phyloP scores from a whole-genome alignment of 1,140 invertebrate species.

The Diorhabda sublineata region DNA sequence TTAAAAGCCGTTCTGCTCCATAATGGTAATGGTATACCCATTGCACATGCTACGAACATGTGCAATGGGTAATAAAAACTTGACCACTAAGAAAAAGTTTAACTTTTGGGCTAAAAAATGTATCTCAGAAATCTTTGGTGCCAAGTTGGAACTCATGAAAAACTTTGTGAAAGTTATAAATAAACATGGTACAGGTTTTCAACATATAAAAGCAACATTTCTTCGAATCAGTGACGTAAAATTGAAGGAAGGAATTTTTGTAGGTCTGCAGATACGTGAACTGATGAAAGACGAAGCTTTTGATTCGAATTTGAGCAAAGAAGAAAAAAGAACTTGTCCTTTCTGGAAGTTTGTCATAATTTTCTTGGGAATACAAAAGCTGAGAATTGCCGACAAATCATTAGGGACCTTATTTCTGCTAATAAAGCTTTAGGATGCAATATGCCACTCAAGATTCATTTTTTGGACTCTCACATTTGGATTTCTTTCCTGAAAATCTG shows the following conservation, averaged over 20 bases:
- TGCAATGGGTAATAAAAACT: too few species aligned
- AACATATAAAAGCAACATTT: conserved; percentile 39
- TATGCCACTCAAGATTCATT: conserved; percentile 43
- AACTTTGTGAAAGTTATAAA: conserved; percentile 44
- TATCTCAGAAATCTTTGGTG: conserved; percentile 25
- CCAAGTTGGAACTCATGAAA: conserved; percentile 41
- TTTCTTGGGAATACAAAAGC: conserved; percentile 15
- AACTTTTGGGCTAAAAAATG: conserved; percentile 30
- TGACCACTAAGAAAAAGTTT: conserved; percentile 17
- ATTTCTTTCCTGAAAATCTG: conserved; percentile 41
- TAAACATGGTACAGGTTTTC: conserved; percentile 40
- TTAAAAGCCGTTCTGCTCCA: too few species aligned
- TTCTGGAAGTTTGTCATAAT: not conserved
- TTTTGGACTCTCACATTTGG: conserved; percentile 40
- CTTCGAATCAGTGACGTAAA: conserved; percentile 38
- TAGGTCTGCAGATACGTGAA: conserved; percentile 37
- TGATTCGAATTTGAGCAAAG: conserved; percentile 17
- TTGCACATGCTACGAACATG: too few species aligned
- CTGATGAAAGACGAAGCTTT: conserved; percentile 24
- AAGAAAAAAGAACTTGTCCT: conserved; percentile 20
- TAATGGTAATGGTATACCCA: too few species aligned
- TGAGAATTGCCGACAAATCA: conserved; percentile 31
- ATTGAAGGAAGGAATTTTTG: conserved; percentile 43
- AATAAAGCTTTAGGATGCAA: conserved; percentile 31
- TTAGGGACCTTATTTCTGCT: conserved; percentile 26